Conservation (phyloP, 2,888 invertebrate species). For the Epinotia nisella region DNA sequence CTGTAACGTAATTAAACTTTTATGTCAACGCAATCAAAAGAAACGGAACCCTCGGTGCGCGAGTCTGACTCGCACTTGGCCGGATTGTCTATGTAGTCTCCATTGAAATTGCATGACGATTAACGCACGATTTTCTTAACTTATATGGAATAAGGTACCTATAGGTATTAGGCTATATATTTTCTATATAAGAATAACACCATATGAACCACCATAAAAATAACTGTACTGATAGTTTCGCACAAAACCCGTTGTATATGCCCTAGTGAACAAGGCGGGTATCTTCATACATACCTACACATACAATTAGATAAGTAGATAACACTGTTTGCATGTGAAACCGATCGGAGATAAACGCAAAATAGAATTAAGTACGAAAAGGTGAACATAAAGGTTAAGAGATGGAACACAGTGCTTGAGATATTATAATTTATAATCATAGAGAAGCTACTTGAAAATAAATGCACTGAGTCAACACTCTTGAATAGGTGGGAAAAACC, state of each 20-base stretch:
- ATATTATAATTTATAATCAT: not conserved
- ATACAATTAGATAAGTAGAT: conserved; percentile 63
- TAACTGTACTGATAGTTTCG: not conserved
- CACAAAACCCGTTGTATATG: conserved; percentile 3
- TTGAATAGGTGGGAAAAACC: too few species aligned
- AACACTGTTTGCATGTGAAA: conserved; percentile 61
- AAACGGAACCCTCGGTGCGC: too few species aligned
- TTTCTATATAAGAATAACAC: too few species aligned
- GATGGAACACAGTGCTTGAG: not conserved
- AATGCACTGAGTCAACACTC: not conserved
- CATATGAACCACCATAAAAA: not conserved
- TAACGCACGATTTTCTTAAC: too few species aligned
- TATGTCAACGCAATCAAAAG: too few species aligned
- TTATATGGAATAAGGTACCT: too few species aligned
- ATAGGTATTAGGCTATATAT: too few species aligned
- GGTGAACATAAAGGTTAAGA: conserved; percentile 4
- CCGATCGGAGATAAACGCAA: conserved; percentile 48
- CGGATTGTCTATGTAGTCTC: too few species aligned
- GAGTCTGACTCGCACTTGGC: too few species aligned
- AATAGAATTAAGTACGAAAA: conserved; percentile 26
- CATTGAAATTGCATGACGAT: too few species aligned
- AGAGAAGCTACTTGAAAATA: not conserved
- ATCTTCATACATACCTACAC: conserved; percentile 58
- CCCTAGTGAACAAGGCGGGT: conserved; percentile 15
- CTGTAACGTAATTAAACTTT: too few species aligned